phyloP scores from a whole-genome alignment of 2,888 invertebrate genomes.

The Cerastoderma edule region DNA sequence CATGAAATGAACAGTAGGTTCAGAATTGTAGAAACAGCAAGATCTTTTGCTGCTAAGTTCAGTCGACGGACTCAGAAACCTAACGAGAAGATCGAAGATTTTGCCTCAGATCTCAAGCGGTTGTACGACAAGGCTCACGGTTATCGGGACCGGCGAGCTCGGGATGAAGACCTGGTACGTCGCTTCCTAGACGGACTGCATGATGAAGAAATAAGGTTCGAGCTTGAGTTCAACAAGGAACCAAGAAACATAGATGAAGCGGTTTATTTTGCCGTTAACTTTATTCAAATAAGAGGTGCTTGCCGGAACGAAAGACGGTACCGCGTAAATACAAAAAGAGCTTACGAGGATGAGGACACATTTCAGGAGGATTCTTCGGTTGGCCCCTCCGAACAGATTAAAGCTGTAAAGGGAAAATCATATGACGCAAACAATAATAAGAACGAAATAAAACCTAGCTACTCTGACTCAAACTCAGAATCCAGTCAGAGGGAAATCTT shows the following conservation, averaged over 20 bases:
- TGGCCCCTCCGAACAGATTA: neutral
- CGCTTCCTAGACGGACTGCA: slow-evolving; percentile 37
- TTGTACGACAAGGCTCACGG: neutral
- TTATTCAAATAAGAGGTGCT: slow-evolving; percentile 1
- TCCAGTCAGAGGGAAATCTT: too few relatives aligned
- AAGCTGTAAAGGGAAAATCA: neutral
- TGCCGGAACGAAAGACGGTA: neutral
- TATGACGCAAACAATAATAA: neutral
- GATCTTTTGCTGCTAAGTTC: too few relatives aligned
- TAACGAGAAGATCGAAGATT: too few relatives aligned
- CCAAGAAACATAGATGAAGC: slow-evolving; percentile 29
- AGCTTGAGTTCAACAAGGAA: slow-evolving; percentile 31
- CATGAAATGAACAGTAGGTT: too few relatives aligned
- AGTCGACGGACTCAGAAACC: too few relatives aligned
- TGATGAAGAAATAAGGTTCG: slow-evolving; percentile 33
- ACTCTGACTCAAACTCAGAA: too few relatives aligned
- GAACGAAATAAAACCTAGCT: slow-evolving; percentile 37
- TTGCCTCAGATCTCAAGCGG: too few relatives aligned
- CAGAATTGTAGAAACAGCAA: too few relatives aligned
- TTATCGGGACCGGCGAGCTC: slow-evolving; percentile 27
- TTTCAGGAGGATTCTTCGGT: neutral
- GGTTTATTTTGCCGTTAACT: slow-evolving; percentile 17
- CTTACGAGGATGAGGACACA: neutral
- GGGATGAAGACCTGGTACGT: slow-evolving; percentile 38
- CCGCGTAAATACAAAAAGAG: neutral